Conservation (phyloP, 2,113 vertebrate genomes). For the Neolamprologus tretocephalus region DNA sequence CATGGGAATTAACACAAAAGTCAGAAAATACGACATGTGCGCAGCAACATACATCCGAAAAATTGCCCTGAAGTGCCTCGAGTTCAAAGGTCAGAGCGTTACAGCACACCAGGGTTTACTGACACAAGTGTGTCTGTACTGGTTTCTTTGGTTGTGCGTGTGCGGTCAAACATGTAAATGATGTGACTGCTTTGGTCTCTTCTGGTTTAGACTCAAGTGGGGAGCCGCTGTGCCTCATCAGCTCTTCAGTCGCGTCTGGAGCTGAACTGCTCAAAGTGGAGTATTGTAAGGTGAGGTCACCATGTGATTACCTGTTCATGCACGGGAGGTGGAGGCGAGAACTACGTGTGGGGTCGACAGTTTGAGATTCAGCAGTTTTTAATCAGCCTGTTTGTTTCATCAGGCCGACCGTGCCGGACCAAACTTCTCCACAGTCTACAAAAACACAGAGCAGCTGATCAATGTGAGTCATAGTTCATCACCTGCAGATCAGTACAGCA, state of each 20-base stretch:
- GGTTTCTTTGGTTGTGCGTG: background rate
- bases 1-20: constrained; percentile 79
- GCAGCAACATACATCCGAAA: constrained; percentile 81
- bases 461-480: constrained; percentile 65
- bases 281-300: constrained; percentile 78
- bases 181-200: background rate
- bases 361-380: background rate
- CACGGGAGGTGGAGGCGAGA: too few relatives aligned
- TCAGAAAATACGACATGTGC: constrained; percentile 76
- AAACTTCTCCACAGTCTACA: constrained; percentile 76
- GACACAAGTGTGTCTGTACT: background rate
- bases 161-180: rapidly evolving
- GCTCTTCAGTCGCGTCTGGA: constrained; percentile 76
- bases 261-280: constrained; percentile 89
- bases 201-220: constrained; percentile 71
- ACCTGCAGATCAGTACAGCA: background rate
- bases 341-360: rapidly evolving
- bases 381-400: background rate
- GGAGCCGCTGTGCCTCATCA: constrained; percentile 78
- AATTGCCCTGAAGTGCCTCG: constrained; percentile 78
- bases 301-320: rapidly evolving
- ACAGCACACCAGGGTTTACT: background rate
- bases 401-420: constrained; percentile 84
- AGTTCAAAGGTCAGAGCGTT: constrained; percentile 60
- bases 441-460: constrained; percentile 81